phyloP scores from a whole-genome alignment of 2,113 vertebrate genomes.

The Ageneiosus marmoratus region DNA sequence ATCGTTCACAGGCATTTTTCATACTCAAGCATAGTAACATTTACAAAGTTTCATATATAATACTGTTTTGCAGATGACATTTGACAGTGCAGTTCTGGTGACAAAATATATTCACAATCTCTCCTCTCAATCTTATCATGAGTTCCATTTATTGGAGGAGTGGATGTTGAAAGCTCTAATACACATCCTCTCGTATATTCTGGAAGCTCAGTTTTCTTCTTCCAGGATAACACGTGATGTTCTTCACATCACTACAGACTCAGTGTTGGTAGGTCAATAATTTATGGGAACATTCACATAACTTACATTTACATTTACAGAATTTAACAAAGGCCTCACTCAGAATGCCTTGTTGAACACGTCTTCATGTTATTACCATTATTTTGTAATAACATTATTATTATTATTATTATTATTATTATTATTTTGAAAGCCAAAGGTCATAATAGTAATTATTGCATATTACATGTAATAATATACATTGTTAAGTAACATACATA shows the following conservation, averaged over 20 bases:
- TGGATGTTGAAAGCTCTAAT: constrained; percentile 56
- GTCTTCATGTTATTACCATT: not conserved
- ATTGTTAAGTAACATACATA: no score
- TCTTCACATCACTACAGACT: constrained; percentile 63
- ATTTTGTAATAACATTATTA: no score
- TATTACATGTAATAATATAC: no score
- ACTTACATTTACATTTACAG: not conserved
- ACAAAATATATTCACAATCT: constrained; percentile 51
- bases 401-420: no score
- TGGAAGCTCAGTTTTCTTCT: constrained; percentile 57
- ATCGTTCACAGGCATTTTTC: not conserved
- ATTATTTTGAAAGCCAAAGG: no score
- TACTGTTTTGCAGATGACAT: constrained; percentile 62
- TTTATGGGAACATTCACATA: not conserved
- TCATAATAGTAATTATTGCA: no score
- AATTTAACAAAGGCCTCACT: no score
- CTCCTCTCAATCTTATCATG: constrained; percentile 24
- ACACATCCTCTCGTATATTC: constrained; percentile 64
- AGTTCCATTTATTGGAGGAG: constrained; percentile 45
- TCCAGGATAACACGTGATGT: constrained; percentile 52
- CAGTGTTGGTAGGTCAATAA: constrained; percentile 75
- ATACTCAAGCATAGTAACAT: not conserved
- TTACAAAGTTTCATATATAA: not conserved
- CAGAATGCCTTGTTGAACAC: not conserved
- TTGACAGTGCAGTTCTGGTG: constrained; percentile 59